Conservation (phyloP, 2,113 vertebrate genomes). For the Electrona antarctica region DNA sequence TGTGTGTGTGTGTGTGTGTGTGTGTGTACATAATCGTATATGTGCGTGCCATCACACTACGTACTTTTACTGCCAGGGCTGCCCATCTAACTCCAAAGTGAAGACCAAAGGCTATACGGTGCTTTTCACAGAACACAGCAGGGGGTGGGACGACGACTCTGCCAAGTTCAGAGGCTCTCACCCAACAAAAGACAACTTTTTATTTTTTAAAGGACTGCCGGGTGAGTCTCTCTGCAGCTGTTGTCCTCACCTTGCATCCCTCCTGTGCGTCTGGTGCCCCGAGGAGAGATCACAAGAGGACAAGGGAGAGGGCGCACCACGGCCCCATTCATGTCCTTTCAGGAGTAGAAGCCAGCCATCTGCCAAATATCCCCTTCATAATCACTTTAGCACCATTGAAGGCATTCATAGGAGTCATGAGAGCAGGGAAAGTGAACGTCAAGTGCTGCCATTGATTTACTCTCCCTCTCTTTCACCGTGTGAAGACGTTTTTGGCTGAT, state of each 20-base stretch:
- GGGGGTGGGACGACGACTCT: conserved; percentile 7
- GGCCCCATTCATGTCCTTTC: conserved; percentile 68
- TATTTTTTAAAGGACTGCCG: conserved; percentile 15
- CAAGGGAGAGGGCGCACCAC: conserved; percentile 60
- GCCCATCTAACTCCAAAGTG: background rate
- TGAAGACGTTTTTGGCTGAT: too few relatives aligned
- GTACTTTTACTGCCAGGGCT: background rate
- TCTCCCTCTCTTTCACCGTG: background rate
- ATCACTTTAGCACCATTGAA: conserved; percentile 43
- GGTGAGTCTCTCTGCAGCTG: conserved; percentile 62
- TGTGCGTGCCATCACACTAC: conserved; percentile 6
- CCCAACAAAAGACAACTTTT: background rate
- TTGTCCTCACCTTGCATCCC: conserved; percentile 45
- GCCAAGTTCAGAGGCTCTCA: background rate
- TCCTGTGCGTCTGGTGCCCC: conserved; percentile 54
- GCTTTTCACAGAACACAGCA: conserved; percentile 15
- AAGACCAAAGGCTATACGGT: background rate
- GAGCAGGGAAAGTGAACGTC: conserved; percentile 26
- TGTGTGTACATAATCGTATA: background rate
- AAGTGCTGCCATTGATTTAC: conserved; percentile 11
- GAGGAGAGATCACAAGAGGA: conserved; percentile 77
- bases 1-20: background rate
- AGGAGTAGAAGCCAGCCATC: conserved; percentile 55
- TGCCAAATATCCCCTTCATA: conserved; percentile 50
- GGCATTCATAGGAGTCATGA: conserved; percentile 30